Percentiles rank a stretch among this genome's conserved stretches.
Conservation (phyloP, 2,888 invertebrate species). For the Macroteleia sp. region DNA sequence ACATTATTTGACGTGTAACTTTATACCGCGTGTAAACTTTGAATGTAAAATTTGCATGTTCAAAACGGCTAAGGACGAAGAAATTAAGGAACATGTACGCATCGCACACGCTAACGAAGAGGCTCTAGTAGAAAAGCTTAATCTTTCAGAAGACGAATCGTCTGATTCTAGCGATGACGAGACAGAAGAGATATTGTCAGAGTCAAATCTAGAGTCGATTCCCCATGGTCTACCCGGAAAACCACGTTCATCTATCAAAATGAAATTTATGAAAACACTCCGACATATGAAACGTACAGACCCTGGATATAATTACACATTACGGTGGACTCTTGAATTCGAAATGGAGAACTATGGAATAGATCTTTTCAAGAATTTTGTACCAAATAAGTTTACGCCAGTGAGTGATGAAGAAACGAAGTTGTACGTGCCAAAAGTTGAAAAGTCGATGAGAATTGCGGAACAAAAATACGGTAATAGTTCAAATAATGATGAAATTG, state of each 20-base stretch:
- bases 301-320: slow-evolving; percentile 30
- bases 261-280: too few species aligned
- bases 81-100: slow-evolving; percentile 74
- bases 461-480: slow-evolving; percentile 40
- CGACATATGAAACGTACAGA: too few species aligned
- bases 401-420: slow-evolving; percentile 81
- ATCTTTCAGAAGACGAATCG: too few species aligned
- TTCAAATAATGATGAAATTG: slow-evolving; percentile 62
- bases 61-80: slow-evolving; percentile 65
- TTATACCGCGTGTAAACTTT: slow-evolving; percentile 71
- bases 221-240: too few species aligned
- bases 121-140: too few species aligned
- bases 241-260: too few species aligned
- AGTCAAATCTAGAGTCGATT: too few species aligned
- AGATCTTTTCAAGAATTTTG: slow-evolving; percentile 83
- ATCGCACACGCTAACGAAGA: too few species aligned
- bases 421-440: slow-evolving; percentile 85
- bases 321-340: slow-evolving; percentile 59
- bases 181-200: too few species aligned
- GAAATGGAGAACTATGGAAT: slow-evolving; percentile 74
- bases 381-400: slow-evolving; percentile 77
- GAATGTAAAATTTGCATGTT: slow-evolving; percentile 78
- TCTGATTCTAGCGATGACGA: too few species aligned
- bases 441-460: slow-evolving; percentile 85
- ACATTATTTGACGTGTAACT: slow-evolving; percentile 77